A percentile compares a stretch with the other conserved stretches of the same genome.
Evolutionary conservation across 2,888 invertebrate genomes (phyloP).

Genomic region (Augochlorella aurata): DNA sequence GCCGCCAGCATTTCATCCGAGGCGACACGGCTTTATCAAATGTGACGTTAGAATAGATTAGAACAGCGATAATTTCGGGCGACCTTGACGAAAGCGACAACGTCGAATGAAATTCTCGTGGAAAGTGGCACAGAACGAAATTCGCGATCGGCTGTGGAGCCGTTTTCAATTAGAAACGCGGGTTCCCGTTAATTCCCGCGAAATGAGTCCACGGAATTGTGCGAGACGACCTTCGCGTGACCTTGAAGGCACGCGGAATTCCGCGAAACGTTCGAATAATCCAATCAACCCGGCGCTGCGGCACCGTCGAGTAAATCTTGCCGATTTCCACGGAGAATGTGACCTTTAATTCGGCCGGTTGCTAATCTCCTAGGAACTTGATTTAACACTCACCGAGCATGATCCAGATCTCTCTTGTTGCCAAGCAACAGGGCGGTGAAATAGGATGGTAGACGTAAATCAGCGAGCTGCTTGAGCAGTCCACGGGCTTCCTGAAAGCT

Average conservation of each 20-base stretch:
- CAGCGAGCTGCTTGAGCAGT: slow-evolving; percentile 87
- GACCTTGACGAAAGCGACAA: background rate
- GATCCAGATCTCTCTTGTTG: slow-evolving; percentile 91
- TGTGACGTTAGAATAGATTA: background rate
- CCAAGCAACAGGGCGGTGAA: slow-evolving; percentile 90
- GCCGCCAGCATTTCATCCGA: too few relatives aligned
- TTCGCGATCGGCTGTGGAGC: background rate
- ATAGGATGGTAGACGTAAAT: slow-evolving; percentile 89
- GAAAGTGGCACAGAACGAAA: background rate
- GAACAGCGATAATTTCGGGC: background rate
- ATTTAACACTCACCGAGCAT: slow-evolving; percentile 85
- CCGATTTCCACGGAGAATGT: background rate
- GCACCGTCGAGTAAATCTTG: background rate
- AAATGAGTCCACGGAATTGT: background rate
- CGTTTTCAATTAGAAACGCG: background rate
- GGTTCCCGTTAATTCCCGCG: background rate
- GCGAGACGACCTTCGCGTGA: background rate
- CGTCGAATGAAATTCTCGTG: background rate
- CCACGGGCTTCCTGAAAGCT: slow-evolving; percentile 90
- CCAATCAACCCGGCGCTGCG: background rate
- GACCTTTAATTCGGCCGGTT: slow-evolving; percentile 24
- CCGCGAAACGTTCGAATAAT: background rate
- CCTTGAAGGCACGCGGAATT: background rate
- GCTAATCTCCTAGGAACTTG: slow-evolving; percentile 25
- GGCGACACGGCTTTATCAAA: too few relatives aligned